Conservation (phyloP, 2,797 vertebrate genomes). For the Numenius phaeopus region DNA sequence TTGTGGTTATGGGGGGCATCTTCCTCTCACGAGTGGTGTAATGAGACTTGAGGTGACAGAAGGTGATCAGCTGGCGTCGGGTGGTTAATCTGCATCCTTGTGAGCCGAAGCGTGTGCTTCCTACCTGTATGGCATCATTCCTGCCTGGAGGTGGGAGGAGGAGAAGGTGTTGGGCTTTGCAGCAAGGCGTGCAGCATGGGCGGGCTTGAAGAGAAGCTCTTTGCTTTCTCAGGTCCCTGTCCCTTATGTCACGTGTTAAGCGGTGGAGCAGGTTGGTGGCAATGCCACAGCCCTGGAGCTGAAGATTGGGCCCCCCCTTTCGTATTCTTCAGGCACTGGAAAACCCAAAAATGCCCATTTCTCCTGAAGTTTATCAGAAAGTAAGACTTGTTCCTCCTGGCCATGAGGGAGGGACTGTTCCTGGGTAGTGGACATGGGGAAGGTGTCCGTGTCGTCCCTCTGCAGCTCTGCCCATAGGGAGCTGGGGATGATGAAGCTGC, state of each 20-base stretch:
- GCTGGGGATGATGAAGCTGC: accelerated
- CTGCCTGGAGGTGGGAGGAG: not conserved
- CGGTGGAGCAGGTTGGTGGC: accelerated
- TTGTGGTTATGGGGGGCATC: accelerated
- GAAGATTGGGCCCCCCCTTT: not conserved
- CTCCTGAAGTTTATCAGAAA: not conserved
- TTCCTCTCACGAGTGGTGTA: accelerated
- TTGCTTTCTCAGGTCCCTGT: not conserved
- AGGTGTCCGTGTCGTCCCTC: not conserved
- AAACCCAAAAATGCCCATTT: not conserved
- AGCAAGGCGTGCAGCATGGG: accelerated
- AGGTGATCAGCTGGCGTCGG: accelerated
- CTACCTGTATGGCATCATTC: not conserved
- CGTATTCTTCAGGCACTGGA: not conserved
- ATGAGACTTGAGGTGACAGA: not conserved
- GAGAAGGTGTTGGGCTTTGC: not conserved
- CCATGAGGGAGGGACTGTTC: not conserved
- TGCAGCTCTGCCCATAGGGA: not conserved
- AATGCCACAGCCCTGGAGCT: not conserved
- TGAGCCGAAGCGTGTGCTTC: not conserved
- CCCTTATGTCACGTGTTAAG: accelerated
- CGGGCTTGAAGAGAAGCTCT: not conserved
- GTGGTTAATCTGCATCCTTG: not conserved
- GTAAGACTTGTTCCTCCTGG: not conserved
- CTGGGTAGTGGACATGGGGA: not conserved